phyloP scores from a whole-genome alignment of 2,888 invertebrate genomes.

The Drosophila peninsularis region DNA sequence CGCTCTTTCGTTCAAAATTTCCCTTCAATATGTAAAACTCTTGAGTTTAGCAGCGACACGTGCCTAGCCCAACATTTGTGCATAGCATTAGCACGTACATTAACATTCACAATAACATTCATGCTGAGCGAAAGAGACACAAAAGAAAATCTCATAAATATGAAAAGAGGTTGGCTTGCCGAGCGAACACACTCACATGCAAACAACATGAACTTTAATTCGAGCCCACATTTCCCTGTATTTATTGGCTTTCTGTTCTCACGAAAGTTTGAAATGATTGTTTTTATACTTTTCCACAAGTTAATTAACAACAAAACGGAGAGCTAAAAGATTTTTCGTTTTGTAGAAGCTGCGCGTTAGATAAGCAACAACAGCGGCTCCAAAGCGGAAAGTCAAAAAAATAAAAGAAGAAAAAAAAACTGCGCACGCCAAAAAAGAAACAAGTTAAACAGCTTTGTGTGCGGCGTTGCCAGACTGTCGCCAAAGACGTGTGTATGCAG shows the following conservation, averaged over 20 bases:
- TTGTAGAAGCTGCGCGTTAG: conserved; percentile 58
- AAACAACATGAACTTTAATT: conserved; percentile 26
- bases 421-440: conserved; percentile 78
- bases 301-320: conserved; percentile 64
- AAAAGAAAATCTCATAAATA: conserved; percentile 15
- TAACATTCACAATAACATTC: conserved; percentile 13
- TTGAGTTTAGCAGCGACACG: conserved; percentile 29
- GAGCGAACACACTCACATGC: too few species aligned
- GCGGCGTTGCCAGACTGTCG: conserved; percentile 69
- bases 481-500: conserved; percentile 26
- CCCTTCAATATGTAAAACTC: neutral
- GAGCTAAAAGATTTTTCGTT: conserved; percentile 35
- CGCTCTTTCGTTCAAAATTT: conserved; percentile 1
- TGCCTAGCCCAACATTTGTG: conserved; percentile 35
- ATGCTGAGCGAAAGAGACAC: conserved; percentile 2
- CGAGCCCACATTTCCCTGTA: conserved; percentile 32
- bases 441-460: conserved; percentile 74
- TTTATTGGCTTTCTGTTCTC: conserved; percentile 40
- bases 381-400: conserved; percentile 58
- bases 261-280: conserved; percentile 39
- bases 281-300: conserved; percentile 43
- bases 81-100: conserved; percentile 7
- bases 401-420: conserved; percentile 56
- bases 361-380: conserved; percentile 44
- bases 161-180: conserved; percentile 9